phyloP scores from a whole-genome alignment of 2,888 invertebrate species.

The Hydroisotoma schaefferi region DNA sequence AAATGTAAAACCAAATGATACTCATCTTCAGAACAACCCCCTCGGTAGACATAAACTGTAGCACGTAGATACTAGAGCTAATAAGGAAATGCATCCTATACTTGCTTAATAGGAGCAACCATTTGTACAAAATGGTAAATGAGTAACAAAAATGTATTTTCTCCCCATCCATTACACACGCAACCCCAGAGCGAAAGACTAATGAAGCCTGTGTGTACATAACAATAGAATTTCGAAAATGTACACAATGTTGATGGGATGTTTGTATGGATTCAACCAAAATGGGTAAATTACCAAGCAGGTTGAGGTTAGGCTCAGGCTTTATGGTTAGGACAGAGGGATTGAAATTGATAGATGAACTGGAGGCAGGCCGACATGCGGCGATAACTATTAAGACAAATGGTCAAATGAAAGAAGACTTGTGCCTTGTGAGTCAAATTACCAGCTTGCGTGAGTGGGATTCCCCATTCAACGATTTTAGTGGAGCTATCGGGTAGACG shows the following conservation, averaged over 20 bases:
- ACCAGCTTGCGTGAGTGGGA: conserved; percentile 56
- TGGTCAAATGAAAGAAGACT: not conserved
- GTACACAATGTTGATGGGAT: too few relatives aligned
- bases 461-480: conserved; percentile 65
- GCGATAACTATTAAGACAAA: not conserved
- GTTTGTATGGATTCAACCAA: not conserved
- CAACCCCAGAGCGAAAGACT: not conserved
- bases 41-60: too few relatives aligned
- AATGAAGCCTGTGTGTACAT: not conserved
- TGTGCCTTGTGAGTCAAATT: conserved; percentile 51
- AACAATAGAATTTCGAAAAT: too few relatives aligned
- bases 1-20: not conserved
- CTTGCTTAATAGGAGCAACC: too few relatives aligned
- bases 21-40: not conserved
- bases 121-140: not conserved
- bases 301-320: conserved; percentile 2
- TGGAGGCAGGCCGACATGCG: not conserved
- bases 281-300: not conserved
- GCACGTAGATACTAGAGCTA: too few relatives aligned
- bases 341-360: not conserved
- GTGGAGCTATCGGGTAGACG: conserved; percentile 59
- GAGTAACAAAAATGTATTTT: conserved; percentile 1
- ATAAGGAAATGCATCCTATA: too few relatives aligned
- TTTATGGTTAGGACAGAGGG: not conserved
- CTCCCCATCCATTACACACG: too few relatives aligned